Base-by-base conservation (phyloP, 1,140 invertebrate species). In the Venustaconcha ellipsiformis region DNA sequence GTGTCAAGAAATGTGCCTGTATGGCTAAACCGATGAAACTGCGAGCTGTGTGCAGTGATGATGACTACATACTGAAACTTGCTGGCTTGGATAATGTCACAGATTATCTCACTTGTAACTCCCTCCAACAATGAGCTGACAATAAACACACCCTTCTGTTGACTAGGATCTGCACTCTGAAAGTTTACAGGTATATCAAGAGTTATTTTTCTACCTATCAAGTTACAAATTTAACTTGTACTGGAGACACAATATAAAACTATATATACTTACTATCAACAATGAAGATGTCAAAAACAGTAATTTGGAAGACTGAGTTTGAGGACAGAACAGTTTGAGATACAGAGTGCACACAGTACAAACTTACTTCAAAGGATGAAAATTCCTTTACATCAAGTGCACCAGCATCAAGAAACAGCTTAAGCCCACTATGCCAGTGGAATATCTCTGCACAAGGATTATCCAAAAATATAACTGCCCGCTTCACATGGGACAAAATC, bases 391-490 rank as follows among this genome's bases (percentile, higher is more conserved):
- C 91, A 82, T 87, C 89, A 26, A 90, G 80, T 58, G 92, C 92
- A 70, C 92, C 93, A 60, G 90, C 90, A 37, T 88, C 83, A 5
- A 92, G 78, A 55, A 93, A 79, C 75, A 89, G 88, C 66, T 89
- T 88, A n/a, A 92, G 82, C 12, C 93, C 93, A 12, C 93, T 92
- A 82, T 92, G 90, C 92, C 93, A 93, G 83, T 93, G 93, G 23
- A 93, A 85, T 80, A 92, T 91, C 85, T 93, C 93, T 14, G 92
- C 91, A 78, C 89, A 90, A 57, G 83, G 82, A 78, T 92, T 90
- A 82, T 93, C 93, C 57, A 93, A 86, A 80, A 92, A 93, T 12
- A 93, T 92, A 6, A 92, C 89, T 59, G 92, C 91, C 78, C 91
- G 91, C 76, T 92, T 92, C n/a, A 93, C 91, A 78, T 92, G 90